Base-by-base conservation (phyloP, 2,797 vertebrate genomes). In the Cyprinella venusta region DNA sequence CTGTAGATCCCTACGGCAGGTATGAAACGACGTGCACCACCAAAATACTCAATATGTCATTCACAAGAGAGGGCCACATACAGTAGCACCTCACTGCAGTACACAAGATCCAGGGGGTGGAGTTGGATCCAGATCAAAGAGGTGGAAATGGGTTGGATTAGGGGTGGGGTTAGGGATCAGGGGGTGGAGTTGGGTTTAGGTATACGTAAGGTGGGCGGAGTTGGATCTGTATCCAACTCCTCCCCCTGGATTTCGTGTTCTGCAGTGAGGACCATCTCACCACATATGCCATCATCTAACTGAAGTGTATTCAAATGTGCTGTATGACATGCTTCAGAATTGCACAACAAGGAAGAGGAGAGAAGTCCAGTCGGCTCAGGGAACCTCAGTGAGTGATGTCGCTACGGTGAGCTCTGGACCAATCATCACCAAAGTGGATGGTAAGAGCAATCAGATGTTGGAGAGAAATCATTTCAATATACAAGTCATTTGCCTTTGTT, bases 331-430 rank as follows among this genome's bases (percentile, higher is more conserved):
- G 45, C 38, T 21, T 40, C 85, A 94, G 93, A 92, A 93, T 80
- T 94, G 93, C 76, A 87, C 86, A 10, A 24, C 8, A 0, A 92
- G 91, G 61, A 87, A 56, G 64, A 89, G 88, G 6, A 91, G 92
- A 36, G 84, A 84, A 0, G 10, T 15, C 21, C 18, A 38, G 2
- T 21, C 86, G 1, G 18, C 50, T 18, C 30, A 88, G 26, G 87
- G 4, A 26, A 91, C 91, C 6, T 72, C 85, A 2, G 92, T 94
- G 74, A 94, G 90, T 6, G 90, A 93, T 40, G 71, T 77, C 8
- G 91, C 93, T 76, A 94, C 90, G 0, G 86, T 94, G 69, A 93
- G 36, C 84, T 94, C 93, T 0, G 88, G 90, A 8, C 89, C 89
- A 70, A 92, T 94, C 83, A 80, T 33, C 26, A 91, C 64, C 52